Base-by-base conservation (phyloP, 2,113 vertebrate genomes). In the Hippocampus zosterae region DNA sequence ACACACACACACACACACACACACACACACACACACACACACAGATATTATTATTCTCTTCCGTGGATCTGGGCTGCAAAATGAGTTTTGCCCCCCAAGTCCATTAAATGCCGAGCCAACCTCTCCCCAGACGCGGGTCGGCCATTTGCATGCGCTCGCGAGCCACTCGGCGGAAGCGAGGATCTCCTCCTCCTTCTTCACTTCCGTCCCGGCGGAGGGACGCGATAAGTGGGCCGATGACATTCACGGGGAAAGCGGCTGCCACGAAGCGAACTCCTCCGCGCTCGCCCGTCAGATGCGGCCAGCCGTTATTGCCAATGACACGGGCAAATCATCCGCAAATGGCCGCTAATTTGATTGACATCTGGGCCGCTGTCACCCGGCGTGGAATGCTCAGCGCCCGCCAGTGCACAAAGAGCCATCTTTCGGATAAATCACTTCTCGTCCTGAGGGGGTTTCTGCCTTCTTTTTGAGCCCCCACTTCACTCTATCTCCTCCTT, bases 271-370 rank as follows among this genome's bases (percentile, higher is more conserved):
- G 86, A 37, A 84, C 81, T 85, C 92, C 71, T 67, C 72, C 71
- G 93, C 93, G 90, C 93, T 92, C 91, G 94, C 70, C 91, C 95
- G 93, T 98, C 95, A 99, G 93, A 93, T 72, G 93, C 93, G 92
- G 93, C 75, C 86, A 91, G 94, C 93, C 94, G 95, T 96, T 97
- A 99, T 99, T 98, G 95, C 94, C 90, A 96, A 95, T 95, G 97
- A 98, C 96, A 96, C 91, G 91, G 93, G 93, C 95, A 97, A 98
- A 99, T 98, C 95, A 97, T 96, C 94, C 94, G 95, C 95, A 98
- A 98, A 98, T 97, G 95, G 96, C 91, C 90, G 85, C 94, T 97
- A 98, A 99, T 99, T 98, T 98, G 97, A 99, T 98, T 98, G 97
- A 98, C 96, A 98, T 96, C 95, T 96, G 97, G 94, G 95, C 94